Percentiles rank a stretch among this genome's conserved stretches.
phyloP scores from a whole-genome alignment of 2,113 vertebrate genomes.

The Illadopsis cleaveri region DNA sequence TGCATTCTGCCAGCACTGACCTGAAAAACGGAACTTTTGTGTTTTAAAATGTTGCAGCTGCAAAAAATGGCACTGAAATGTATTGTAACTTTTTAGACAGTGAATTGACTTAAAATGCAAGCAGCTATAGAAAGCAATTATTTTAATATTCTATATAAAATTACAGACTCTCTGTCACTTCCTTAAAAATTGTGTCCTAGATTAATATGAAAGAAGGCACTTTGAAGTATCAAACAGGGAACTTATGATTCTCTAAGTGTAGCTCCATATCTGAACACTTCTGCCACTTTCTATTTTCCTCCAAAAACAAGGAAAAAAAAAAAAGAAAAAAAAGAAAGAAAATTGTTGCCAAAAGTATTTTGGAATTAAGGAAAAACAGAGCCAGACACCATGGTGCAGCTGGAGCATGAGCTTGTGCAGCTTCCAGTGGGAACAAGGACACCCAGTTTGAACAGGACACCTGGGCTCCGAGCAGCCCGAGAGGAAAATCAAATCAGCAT shows the following conservation, averaged over 20 bases:
- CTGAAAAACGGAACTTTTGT: background rate
- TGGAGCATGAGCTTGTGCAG: fast-evolving
- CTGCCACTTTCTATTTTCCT: background rate
- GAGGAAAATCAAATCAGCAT: background rate
- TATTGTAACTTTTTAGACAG: background rate
- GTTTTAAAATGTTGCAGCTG: background rate
- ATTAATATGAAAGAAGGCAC: background rate
- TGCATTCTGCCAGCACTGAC: background rate
- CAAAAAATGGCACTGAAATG: background rate
- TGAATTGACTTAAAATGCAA: background rate
- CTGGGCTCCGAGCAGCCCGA: fast-evolving
- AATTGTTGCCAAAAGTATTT: background rate
- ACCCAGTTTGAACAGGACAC: fast-evolving
- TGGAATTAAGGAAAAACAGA: background rate
- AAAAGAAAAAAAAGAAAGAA: background rate
- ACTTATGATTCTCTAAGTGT: background rate
- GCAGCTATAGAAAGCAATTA: background rate
- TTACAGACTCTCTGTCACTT: background rate
- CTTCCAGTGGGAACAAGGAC: background rate
- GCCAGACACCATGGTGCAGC: background rate
- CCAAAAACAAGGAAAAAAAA: background rate
- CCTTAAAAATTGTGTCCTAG: background rate
- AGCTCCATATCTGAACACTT: background rate
- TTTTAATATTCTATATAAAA: background rate
- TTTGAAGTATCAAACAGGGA: background rate